Base-by-base conservation (phyloP, 2,797 vertebrate genomes). In the Hozukius guyotensis region DNA sequence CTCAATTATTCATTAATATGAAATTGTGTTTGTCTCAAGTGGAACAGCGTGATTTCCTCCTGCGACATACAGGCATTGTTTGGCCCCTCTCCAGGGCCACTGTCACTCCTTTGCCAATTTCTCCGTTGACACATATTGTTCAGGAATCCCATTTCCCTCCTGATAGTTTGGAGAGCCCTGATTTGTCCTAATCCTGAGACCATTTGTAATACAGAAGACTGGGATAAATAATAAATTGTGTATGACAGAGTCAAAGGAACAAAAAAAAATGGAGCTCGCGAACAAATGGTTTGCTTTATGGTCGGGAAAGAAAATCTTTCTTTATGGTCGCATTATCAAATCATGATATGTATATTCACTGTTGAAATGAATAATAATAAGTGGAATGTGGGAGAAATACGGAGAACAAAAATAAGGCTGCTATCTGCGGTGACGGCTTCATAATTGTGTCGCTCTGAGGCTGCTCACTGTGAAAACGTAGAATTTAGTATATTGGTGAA, bases 1-100 rank as follows among this genome's bases (percentile, higher is more conserved):
- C 91, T 96, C 93, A 96, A 96, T 96, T 95, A 96, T 96, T 96
- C 95, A 96, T 95, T 94, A 94, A 93, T 94, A 92, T 93, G 92
- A 96, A 96, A 96, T 96, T 95, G 94, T 95, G 93, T 95, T 95
- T 94, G 95, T 96, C 94, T 95, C 94, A 94, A 95, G 94, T 95
- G 95, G 94, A 95, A 95, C 94, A 87, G 91, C 91, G 89, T 74
- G 85, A 95, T 96, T 95, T 94, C 93, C 92, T 95, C 93, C 88
- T 68, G 89, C 63, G 93, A 94, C 93, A 85, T 31, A 66, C 82
- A 89, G 80, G 79, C 89, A 82, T 89, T 85, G 93, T 95, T 90
- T 87, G 91, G 87, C 85, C 90, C 74, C 88, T 93, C 93, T 93
- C 89, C 81, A 63, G 89, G 92, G 92, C 89, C 89, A 79, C 85